Percentiles rank a stretch among this genome's conserved stretches.
Evolutionary conservation across 2,797 vertebrate genomes (phyloP).

Genomic region (Muscicapa comitata): DNA sequence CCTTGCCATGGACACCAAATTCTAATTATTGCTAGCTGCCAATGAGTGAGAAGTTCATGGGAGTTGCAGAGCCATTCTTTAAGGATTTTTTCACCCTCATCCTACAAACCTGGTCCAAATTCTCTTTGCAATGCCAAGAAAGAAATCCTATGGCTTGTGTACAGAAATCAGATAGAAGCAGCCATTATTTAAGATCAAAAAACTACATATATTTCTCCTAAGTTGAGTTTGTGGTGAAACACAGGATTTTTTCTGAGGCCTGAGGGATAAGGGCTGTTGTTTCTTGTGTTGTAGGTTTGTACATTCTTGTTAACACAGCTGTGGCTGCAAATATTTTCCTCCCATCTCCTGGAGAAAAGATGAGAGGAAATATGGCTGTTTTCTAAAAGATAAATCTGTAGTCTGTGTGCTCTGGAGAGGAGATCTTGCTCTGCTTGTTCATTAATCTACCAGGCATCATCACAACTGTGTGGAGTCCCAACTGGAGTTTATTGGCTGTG

Average conservation of each 20-base stretch:
- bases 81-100: background rate
- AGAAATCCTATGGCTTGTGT: background rate
- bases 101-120: background rate
- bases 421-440: background rate
- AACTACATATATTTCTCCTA: background rate
- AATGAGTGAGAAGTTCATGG: background rate
- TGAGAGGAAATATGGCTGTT: background rate
- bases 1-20: background rate
- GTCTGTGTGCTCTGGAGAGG: rapidly evolving
- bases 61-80: background rate
- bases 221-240: background rate
- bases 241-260: background rate
- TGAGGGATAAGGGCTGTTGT: background rate
- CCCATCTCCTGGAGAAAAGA: background rate
- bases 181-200: background rate
- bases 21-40: background rate
- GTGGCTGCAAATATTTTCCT: background rate
- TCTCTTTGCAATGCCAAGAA: background rate
- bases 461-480: background rate
- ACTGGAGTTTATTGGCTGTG: background rate
- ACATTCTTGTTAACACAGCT: background rate
- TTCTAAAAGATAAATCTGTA: background rate
- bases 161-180: background rate
- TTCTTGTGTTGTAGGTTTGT: background rate
- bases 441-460: background rate